Conservation (phyloP, 1,140 invertebrate species). For the Lasaia peninsularis region DNA sequence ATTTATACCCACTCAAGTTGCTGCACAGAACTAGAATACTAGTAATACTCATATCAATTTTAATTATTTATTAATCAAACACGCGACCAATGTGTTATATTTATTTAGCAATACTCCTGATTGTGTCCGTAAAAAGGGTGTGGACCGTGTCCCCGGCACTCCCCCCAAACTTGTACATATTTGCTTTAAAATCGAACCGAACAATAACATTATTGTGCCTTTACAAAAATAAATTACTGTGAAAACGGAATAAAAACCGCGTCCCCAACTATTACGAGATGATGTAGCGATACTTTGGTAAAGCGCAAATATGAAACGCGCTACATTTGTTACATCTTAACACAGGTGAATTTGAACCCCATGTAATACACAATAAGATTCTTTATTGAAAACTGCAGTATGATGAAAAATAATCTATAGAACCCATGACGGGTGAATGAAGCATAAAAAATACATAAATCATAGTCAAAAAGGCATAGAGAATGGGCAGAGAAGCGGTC, state of each 20-base stretch:
- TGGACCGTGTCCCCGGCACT: slow-evolving; percentile 59
- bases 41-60: slow-evolving; percentile 7
- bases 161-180: slow-evolving; percentile 56
- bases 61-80: slow-evolving; percentile 1
- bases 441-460: slow-evolving; percentile 78
- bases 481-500: slow-evolving; percentile 68
- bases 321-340: slow-evolving; percentile 25
- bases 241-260: slow-evolving; percentile 72
- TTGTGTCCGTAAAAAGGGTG: slow-evolving; percentile 52
- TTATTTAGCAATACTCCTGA: slow-evolving; percentile 21
- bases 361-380: slow-evolving; percentile 12
- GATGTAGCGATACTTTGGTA: slow-evolving; percentile 70
- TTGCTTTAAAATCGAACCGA: slow-evolving; percentile 69
- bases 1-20: too few species aligned
- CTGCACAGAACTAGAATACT: too few species aligned
- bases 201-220: slow-evolving; percentile 65
- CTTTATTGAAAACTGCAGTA: slow-evolving; percentile 16
- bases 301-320: slow-evolving; percentile 49
- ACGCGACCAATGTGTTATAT: background rate
- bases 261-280: slow-evolving; percentile 72
- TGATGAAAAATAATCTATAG: slow-evolving; percentile 51
- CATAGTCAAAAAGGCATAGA: slow-evolving; percentile 80
- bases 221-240: slow-evolving; percentile 74
- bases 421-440: slow-evolving; percentile 70
- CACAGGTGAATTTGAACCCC: slow-evolving; percentile 31